Percentiles rank a stretch among this genome's conserved stretches.
These are phyloP conservation scores for Lethenteron reissneri DNA, from an alignment of 2,113 vertebrate genomes.

Conservation along the genomic window DNA sequence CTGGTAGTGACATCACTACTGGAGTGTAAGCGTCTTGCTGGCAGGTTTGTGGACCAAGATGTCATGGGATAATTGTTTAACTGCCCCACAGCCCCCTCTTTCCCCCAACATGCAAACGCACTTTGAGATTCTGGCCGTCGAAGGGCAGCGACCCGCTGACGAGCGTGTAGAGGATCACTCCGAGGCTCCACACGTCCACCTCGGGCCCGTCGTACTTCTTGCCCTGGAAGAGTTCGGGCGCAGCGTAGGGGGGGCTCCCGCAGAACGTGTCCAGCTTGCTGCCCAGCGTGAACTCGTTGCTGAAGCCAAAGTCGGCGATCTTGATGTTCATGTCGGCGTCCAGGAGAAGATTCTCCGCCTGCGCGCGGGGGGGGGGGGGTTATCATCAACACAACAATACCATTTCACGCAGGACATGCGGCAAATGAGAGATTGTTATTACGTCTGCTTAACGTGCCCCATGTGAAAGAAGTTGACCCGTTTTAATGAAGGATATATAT, in stretches of 20 bases:
- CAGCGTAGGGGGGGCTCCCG: slow-evolving; percentile 75
- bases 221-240: slow-evolving; percentile 84
- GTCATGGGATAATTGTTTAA: no score
- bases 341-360: slow-evolving; percentile 89
- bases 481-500: slow-evolving; percentile 10
- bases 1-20: no score
- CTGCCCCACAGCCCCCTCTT: no score
- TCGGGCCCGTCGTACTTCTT: slow-evolving; percentile 90
- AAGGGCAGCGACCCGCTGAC: slow-evolving; percentile 88
- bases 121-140: slow-evolving; percentile 89
- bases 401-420: no score
- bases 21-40: no score
- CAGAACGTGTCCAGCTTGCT: slow-evolving; percentile 94
- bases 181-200: slow-evolving; percentile 90
- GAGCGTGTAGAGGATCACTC: slow-evolving; percentile 78
- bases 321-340: slow-evolving; percentile 97
- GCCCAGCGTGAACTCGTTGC: slow-evolving; percentile 81
- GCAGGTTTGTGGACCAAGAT: no score
- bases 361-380: not conserved
- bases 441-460: not conserved
- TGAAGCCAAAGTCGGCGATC: slow-evolving; percentile 96
- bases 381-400: not conserved
- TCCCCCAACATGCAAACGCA: slow-evolving; percentile 15
- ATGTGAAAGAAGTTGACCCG: slow-evolving; percentile 16
- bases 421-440: not conserved